Base-by-base conservation (phyloP, 2,113 vertebrate species). In the Gnathochromis pfefferi region DNA sequence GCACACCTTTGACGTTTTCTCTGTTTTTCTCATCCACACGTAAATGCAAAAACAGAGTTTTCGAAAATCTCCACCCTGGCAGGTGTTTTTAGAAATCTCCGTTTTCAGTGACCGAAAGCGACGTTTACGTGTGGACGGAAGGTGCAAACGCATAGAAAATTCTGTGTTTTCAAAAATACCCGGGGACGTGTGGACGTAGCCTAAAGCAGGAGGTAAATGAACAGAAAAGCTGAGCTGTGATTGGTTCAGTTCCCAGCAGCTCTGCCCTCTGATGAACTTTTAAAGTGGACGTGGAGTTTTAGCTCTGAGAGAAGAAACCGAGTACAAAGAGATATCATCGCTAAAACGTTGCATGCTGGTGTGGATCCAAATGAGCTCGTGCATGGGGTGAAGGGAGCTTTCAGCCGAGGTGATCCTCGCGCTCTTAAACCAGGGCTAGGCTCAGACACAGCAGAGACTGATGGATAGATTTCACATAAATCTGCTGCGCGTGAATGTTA, bases 81-180 rank as follows among this genome's bases (percentile, higher is more conserved):
- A 0, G 49, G 49, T 0, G 9, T n/a, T 53, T 53, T 1, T 51
- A 51, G 0, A 51, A 51, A n/a, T n/a, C 51, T n/a, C 5, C 0
- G 0, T n/a, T 53, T 53, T 53, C 9, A 53, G 19, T 53, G 49
- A 53, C 9, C 19, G 0, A 53, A n/a, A n/a, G n/a, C 5, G 1
- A 1, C 5, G 5, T 6, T 10, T n/a, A 53, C 2, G 9, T n/a
- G 49, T 53, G 51, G 9, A 53, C 5, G 2, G 4, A 53, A 23
- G 10, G n/a, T 12, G 53, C 53, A 4, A 54, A 54, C 2, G 6
- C n/a, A 54, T 0, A 23, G 53, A 55, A 55, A 23, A 13, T 2
- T 55, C 1, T 13, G 6, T 1, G 7, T 13, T 13, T 55, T 55
- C 21, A 55, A 55, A 23, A 4, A 23, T 55, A 23, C 6, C 11